Evolutionary conservation across 2,113 vertebrate genomes (phyloP).

Genomic region (Zosterops pallidus): DNA sequence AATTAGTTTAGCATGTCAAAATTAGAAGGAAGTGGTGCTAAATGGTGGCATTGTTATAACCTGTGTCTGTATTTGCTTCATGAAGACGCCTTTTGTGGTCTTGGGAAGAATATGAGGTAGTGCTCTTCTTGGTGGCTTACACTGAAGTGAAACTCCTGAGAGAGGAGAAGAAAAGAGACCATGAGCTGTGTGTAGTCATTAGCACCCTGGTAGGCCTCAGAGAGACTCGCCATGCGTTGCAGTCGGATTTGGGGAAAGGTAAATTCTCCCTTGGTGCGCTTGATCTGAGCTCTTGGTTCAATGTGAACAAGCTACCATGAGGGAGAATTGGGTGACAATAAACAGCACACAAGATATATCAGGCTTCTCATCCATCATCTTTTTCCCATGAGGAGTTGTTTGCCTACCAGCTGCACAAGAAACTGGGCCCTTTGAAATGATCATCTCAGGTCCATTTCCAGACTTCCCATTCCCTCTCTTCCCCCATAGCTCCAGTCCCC

Average conservation of each 20-base stretch:
- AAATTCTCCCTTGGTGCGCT: accelerated
- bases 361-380: not conserved
- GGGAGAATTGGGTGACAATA: not conserved
- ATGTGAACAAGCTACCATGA: accelerated
- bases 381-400: not conserved
- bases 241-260: not conserved
- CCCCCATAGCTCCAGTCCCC: not conserved
- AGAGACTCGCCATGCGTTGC: accelerated
- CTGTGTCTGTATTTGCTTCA: not conserved
- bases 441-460: not conserved
- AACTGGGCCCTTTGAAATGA: not conserved
- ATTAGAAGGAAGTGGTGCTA: not conserved
- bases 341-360: accelerated
- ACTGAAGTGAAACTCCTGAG: not conserved
- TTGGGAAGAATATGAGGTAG: not conserved
- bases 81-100: not conserved
- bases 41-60: not conserved
- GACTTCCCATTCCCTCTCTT: not conserved
- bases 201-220: not conserved
- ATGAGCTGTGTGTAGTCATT: not conserved
- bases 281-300: not conserved
- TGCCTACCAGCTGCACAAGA: not conserved
- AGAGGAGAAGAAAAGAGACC: not conserved
- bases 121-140: not conserved
- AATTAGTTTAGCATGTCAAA: not conserved